A percentile compares a stretch with the other conserved stretches of the same genome.
Evolutionary conservation across 2,113 vertebrate genomes (phyloP).

Genomic region (Phyllopteryx taeniolatus): DNA sequence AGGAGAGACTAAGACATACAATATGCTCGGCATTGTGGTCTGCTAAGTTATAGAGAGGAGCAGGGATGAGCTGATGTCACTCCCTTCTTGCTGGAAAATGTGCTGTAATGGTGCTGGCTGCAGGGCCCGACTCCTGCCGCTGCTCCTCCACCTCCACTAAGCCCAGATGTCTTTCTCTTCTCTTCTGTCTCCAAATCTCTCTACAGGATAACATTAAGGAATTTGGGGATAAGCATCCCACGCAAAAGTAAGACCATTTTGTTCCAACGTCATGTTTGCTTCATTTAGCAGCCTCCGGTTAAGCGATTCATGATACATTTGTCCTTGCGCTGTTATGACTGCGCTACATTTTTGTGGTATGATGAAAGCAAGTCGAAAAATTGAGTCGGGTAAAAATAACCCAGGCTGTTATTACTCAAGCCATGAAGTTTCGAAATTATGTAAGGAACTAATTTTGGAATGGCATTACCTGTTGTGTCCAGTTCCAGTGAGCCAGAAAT

Average conservation of each 20-base stretch:
- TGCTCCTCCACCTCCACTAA: constrained; percentile 50
- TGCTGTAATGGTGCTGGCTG: constrained; percentile 71
- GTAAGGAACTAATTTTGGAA: not conserved
- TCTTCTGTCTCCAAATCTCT: constrained; percentile 64
- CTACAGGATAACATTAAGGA: constrained; percentile 92
- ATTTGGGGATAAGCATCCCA: constrained; percentile 90
- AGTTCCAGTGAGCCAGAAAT: constrained; percentile 76
- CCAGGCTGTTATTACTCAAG: constrained; percentile 43
- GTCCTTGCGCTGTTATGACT: constrained; percentile 53
- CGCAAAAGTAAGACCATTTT: constrained; percentile 83
- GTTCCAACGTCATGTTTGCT: constrained; percentile 53
- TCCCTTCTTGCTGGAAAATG: constrained; percentile 75
- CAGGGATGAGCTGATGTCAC: constrained; percentile 77
- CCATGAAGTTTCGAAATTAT: not conserved
- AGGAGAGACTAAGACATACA: constrained; percentile 50
- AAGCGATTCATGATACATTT: constrained; percentile 60
- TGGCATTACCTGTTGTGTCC: constrained; percentile 34
- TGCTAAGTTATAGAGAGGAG: constrained; percentile 59
- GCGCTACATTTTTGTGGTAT: constrained; percentile 48
- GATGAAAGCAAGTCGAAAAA: constrained; percentile 41
- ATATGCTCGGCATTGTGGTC: constrained; percentile 58
- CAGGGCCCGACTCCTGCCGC: constrained; percentile 60
- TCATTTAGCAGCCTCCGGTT: constrained; percentile 50
- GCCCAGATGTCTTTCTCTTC: constrained; percentile 42
- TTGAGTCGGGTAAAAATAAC: constrained; percentile 40